Evolutionary conservation across 1,140 invertebrate species (phyloP).

Genomic region (Polyergus mexicanus): DNA sequence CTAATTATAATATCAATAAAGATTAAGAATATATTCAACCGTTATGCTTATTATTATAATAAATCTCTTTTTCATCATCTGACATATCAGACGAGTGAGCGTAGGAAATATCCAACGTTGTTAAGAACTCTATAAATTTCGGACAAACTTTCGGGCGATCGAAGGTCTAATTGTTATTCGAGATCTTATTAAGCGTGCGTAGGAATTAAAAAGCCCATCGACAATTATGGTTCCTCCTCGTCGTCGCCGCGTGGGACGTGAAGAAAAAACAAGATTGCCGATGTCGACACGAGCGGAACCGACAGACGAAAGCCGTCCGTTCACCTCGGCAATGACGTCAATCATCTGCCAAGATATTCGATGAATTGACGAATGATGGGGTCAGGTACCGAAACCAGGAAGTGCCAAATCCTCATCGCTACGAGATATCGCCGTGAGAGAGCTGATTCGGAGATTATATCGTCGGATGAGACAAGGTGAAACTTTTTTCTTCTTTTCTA

Average conservation of each 20-base stretch:
- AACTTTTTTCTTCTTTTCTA: background rate
- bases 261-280: slow-evolving; percentile 27
- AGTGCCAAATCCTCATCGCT: slow-evolving; percentile 14
- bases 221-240: slow-evolving; percentile 32
- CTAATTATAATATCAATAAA: slow-evolving; percentile 5
- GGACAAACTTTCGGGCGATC: background rate
- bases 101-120: background rate
- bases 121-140: background rate
- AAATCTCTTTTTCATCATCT: background rate
- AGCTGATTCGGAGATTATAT: slow-evolving; percentile 3
- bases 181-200: background rate
- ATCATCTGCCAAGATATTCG: slow-evolving; percentile 47
- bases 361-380: slow-evolving; percentile 1
- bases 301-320: slow-evolving; percentile 41
- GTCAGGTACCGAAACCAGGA: slow-evolving; percentile 60
- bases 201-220: slow-evolving; percentile 29
- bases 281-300: slow-evolving; percentile 20
- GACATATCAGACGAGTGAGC: background rate
- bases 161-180: background rate
- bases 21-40: background rate
- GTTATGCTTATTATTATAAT: slow-evolving; percentile 2
- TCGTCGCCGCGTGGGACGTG: slow-evolving; percentile 42
- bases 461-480: background rate
- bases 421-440: background rate
- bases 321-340: slow-evolving; percentile 64